Base-by-base conservation (phyloP, 2,888 invertebrate species). In the Clistopyga incitator region DNA sequence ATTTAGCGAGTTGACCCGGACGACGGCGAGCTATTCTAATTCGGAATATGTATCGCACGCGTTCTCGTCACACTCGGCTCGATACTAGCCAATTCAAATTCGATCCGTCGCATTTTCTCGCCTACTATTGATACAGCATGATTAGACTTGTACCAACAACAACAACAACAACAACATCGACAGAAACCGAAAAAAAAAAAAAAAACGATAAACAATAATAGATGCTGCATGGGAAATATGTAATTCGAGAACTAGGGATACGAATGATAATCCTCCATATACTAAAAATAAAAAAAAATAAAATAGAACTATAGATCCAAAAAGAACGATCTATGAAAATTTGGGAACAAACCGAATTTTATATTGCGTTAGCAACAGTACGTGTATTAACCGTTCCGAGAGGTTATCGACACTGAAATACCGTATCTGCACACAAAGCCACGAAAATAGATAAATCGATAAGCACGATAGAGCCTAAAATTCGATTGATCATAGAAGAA, bases 1-100 rank as follows among this genome's bases (percentile, higher is more conserved):
- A 91, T 91, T 91, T 81, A 90, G 87, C 89, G 86, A 91, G 88
- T 91, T 91, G 90, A 91, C 89, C 89, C 83, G 84, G 20, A 77
- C 83, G 87, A 84, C 85, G 87, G 88, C n/a, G 50, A 71, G 75
- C 47, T 67, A 82, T 61, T 77, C 59, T 18, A 18, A 81, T 64
- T 80, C 74, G 68, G 34, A 64, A 74, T 52, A 29, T 68, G 68
- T 72, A 80, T 74, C 42, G 70, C 75, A 79, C 78, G 75, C 75
- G 18, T 61, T 83, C 38, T 76, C 50, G 75, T 72, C 79, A 65
- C n/a, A 25, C 64, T 75, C 71, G 18, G 23, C 20, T 54, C 15
- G 18, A 52, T 23, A 54, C 42, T 29, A 25, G 25, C 11, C 18
- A 54, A 67, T 50, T 50, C 23, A 67, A 38, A 61, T 20, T n/a